Conservation (phyloP, 2,113 vertebrate species). For the Campylorhamphus procurvoides region DNA sequence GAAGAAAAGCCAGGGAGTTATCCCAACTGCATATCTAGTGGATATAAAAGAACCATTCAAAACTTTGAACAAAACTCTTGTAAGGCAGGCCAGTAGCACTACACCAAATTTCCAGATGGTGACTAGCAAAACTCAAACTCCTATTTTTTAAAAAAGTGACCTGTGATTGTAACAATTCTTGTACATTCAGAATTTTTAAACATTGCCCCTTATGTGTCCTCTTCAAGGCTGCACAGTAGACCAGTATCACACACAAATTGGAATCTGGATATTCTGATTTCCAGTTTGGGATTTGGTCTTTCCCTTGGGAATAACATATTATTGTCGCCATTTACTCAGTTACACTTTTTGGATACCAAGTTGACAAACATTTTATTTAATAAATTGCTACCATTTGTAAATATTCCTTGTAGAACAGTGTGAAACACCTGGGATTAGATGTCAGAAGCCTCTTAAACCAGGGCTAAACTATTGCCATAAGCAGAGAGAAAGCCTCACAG, state of each 20-base stretch:
- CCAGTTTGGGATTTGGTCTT: background rate
- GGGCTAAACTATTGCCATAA: background rate
- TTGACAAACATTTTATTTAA: background rate
- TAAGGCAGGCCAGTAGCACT: background rate
- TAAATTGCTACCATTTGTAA: background rate
- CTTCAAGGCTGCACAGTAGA: background rate
- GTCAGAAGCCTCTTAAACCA: background rate
- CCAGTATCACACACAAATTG: background rate
- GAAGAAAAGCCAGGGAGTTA: background rate
- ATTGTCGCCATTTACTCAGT: background rate
- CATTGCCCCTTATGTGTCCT: background rate
- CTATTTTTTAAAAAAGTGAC: background rate
- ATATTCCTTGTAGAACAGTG: background rate
- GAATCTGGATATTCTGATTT: background rate
- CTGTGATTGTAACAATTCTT: background rate
- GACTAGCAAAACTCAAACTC: background rate
- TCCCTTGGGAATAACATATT: background rate
- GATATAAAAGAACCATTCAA: background rate
- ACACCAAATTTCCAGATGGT: background rate
- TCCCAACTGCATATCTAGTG: background rate
- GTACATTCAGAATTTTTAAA: background rate
- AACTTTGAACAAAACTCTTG: background rate
- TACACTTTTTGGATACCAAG: accelerated
- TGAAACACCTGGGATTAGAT: background rate
- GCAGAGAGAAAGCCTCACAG: background rate